Evolutionary conservation across 2,888 invertebrate genomes (phyloP).

Genomic region (Ommatoiulus sabulosus): DNA sequence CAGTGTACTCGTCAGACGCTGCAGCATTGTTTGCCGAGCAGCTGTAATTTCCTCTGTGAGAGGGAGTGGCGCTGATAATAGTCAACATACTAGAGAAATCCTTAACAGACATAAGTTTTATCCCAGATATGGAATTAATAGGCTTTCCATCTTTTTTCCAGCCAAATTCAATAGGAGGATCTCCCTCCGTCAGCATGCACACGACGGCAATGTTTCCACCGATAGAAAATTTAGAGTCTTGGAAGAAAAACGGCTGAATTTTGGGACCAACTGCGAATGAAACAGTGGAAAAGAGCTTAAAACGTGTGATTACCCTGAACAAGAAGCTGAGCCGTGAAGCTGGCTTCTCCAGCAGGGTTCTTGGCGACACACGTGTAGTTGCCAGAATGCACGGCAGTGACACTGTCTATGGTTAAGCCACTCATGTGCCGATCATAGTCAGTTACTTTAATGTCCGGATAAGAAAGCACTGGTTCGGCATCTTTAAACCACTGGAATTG

Average conservation of each 20-base stretch:
- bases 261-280: constrained; percentile 78
- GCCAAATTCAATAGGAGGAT: constrained; percentile 81
- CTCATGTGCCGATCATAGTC: constrained; percentile 76
- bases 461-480: constrained; percentile 74
- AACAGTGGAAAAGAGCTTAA: constrained; percentile 6
- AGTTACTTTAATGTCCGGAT: constrained; percentile 61
- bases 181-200: constrained; percentile 84
- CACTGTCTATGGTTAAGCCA: constrained; percentile 81
- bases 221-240: constrained; percentile 68
- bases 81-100: constrained; percentile 81
- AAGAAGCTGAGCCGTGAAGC: constrained; percentile 82
- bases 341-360: constrained; percentile 82
- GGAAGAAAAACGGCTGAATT: constrained; percentile 70
- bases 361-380: constrained; percentile 83
- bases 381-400: constrained; percentile 80
- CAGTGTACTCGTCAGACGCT: constrained; percentile 82
- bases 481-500: constrained; percentile 86
- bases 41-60: constrained; percentile 82
- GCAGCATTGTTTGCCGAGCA: constrained; percentile 84
- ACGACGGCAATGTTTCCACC: constrained; percentile 84
- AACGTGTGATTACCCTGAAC: constrained; percentile 79
- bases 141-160: constrained; percentile 86
- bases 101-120: constrained; percentile 68
- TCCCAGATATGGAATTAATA: constrained; percentile 64
- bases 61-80: constrained; percentile 80